Evolutionary conservation across 2,888 invertebrate genomes (phyloP), one percentile per base, ranked within the genome.

Genomic region (Leptinotarsa peninsularis): DNA sequence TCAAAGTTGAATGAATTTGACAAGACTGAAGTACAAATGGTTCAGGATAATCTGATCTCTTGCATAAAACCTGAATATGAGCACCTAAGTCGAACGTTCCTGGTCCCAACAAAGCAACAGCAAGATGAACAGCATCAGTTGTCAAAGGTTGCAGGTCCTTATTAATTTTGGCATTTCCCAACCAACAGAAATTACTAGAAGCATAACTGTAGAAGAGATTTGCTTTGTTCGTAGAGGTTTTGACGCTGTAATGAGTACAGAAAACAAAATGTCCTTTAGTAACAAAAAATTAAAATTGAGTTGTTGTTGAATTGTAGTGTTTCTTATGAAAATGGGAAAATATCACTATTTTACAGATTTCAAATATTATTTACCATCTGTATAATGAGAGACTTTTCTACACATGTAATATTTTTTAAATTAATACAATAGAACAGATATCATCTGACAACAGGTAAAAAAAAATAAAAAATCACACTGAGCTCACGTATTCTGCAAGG

Each of bases 31-130:
- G 79, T 72, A 86, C 81, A 58, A 84, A 82, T 66, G 79, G 76
- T 68, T 86, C 84, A 4, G 81, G 80, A 69, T 83, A 78, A 72
- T 84, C 79, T 49, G 81, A 72, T 74, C 79, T 81, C 81, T 83
- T 85, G 81, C 89, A 89, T 77, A 85, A 88, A n/a, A 91, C 85
- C 81, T 91, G 89, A 84, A 94, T 89, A 69, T 92, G 90, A 15
- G 92, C 90, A 67, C 93, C 93, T 76, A 94, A 89, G 81, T 93
- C 91, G 86, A 92, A 94, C 7, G 93, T 92, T 75, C 94, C 94
- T 50, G 93, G 91, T 54, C 90, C 88, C 43, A 92, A 90, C 80
- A 93, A 89, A 76, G 92, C 89, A 21, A 92, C 92, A 72, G 91
- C 89, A 27, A 88, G 82, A 70, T 82, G 76, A 10, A 88, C 78